A percentile compares a stretch with the other conserved stretches of the same genome.
phyloP scores from a whole-genome alignment of 1,140 invertebrate genomes.

The Tribolium madens region DNA sequence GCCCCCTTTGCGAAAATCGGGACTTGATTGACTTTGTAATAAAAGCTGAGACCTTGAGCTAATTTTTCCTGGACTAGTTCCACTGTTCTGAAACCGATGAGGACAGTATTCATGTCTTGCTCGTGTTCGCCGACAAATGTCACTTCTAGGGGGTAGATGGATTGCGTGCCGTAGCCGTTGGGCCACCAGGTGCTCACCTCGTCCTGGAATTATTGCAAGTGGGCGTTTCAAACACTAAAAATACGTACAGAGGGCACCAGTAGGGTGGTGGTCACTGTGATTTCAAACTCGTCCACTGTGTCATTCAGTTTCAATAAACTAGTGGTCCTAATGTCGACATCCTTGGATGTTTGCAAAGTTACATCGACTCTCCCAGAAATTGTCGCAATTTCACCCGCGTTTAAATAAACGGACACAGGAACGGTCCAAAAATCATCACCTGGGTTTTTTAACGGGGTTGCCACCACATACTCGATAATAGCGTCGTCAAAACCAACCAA shows the following conservation, averaged over 20 bases:
- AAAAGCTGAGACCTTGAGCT: constrained; percentile 84
- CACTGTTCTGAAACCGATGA: constrained; percentile 90
- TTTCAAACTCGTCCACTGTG: background rate
- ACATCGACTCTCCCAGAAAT: background rate
- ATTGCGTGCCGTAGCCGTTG: constrained; percentile 89
- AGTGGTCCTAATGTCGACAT: no score
- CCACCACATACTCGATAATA: constrained; percentile 67
- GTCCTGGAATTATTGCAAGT: constrained; percentile 63
- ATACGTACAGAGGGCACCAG: background rate
- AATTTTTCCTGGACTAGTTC: constrained; percentile 80
- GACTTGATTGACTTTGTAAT: constrained; percentile 87
- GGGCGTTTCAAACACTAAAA: background rate
- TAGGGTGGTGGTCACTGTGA: background rate
- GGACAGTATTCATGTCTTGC: constrained; percentile 65
- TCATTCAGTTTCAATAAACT: background rate
- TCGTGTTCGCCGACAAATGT: constrained; percentile 66
- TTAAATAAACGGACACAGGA: constrained; percentile 60
- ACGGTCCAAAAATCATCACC: constrained; percentile 66
- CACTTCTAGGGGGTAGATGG: constrained; percentile 79
- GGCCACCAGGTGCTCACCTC: constrained; percentile 85
- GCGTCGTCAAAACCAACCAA: constrained; percentile 68
- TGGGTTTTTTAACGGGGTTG: constrained; percentile 55
- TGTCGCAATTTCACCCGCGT: constrained; percentile 16
- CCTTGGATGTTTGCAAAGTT: background rate
- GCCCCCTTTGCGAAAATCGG: constrained; percentile 96